Conservation (phyloP, 2,113 vertebrate species). For the Ictidomys tridecemlineatus region DNA sequence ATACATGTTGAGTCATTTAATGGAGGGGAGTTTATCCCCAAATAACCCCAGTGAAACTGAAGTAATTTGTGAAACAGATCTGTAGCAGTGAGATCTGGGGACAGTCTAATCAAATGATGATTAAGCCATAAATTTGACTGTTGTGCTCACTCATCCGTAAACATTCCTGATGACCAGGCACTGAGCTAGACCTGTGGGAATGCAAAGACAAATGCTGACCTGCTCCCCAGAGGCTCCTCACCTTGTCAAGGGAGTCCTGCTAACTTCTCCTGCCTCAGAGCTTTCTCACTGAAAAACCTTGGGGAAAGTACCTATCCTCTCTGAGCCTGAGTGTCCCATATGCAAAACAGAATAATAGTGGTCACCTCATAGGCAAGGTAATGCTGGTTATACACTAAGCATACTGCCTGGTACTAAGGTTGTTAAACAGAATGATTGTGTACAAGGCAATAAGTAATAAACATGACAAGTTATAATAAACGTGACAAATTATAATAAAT, state of each 20-base stretch:
- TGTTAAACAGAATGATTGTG: not conserved
- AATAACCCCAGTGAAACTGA: not conserved
- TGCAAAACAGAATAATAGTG: not conserved
- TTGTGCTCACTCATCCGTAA: not conserved
- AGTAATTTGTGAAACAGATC: slow-evolving; percentile 1
- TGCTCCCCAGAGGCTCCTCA: not conserved
- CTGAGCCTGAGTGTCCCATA: not conserved
- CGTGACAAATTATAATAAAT: not conserved
- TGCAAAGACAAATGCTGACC: not conserved
- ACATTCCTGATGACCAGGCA: not conserved
- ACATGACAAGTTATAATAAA: not conserved
- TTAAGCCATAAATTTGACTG: not conserved
- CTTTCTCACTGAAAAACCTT: not conserved
- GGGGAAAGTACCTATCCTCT: not conserved
- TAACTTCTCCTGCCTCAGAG: not conserved
- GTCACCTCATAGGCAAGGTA: not conserved
- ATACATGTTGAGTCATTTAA: not conserved
- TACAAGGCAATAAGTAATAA: not conserved
- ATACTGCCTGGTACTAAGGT: not conserved
- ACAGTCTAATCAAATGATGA: not conserved
- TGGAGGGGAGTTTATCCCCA: not conserved
- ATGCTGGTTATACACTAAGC: not conserved
- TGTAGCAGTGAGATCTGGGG: not conserved
- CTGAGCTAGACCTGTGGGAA: not conserved
- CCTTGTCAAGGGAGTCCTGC: not conserved